Evolutionary conservation across 2,797 vertebrate species (phyloP).

Genomic region (Odontamblyopus lacepedii): DNA sequence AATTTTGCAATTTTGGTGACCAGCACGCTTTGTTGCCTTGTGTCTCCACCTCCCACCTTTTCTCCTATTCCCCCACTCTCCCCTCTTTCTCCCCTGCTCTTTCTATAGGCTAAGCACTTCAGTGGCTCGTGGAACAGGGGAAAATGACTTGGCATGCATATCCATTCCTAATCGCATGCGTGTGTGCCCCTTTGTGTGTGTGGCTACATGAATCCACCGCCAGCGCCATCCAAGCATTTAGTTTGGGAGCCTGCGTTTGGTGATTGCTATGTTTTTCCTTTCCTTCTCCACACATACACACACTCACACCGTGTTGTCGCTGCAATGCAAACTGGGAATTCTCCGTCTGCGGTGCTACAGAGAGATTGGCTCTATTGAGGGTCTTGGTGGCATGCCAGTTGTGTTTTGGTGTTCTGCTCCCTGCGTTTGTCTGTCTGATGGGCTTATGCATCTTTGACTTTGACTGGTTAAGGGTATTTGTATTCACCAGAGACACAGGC

Average conservation of each 20-base stretch:
- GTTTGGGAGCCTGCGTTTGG: slow-evolving; percentile 64
- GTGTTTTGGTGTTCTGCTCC: slow-evolving; percentile 49
- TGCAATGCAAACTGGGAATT: slow-evolving; percentile 72
- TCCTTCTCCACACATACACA: slow-evolving; percentile 25
- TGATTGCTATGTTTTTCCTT: slow-evolving; percentile 64
- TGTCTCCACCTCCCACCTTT: slow-evolving; percentile 57
- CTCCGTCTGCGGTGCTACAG: slow-evolving; percentile 57
- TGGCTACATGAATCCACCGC: slow-evolving; percentile 34
- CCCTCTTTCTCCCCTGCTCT: slow-evolving; percentile 46
- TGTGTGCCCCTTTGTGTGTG: slow-evolving; percentile 14
- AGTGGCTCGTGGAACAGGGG: slow-evolving; percentile 69
- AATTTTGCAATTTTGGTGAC: slow-evolving; percentile 72
- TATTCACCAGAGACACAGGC: slow-evolving; percentile 59
- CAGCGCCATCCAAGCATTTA: slow-evolving; percentile 64
- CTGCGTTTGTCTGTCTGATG: slow-evolving; percentile 59
- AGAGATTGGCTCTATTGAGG: slow-evolving; percentile 68
- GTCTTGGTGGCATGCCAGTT: slow-evolving; percentile 68
- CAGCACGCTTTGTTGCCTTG: slow-evolving; percentile 64
- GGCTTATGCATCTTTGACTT: slow-evolving; percentile 72
- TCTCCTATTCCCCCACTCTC: slow-evolving; percentile 21
- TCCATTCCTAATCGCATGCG: slow-evolving; percentile 62
- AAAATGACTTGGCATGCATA: slow-evolving; percentile 73
- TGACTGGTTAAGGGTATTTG: slow-evolving; percentile 70
- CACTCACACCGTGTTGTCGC: slow-evolving; percentile 41
- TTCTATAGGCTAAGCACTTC: slow-evolving; percentile 70